These are phyloP conservation scores for Prenolepis imparis DNA, from an alignment of 2,888 invertebrate genomes.

Conservation along the genomic window DNA sequence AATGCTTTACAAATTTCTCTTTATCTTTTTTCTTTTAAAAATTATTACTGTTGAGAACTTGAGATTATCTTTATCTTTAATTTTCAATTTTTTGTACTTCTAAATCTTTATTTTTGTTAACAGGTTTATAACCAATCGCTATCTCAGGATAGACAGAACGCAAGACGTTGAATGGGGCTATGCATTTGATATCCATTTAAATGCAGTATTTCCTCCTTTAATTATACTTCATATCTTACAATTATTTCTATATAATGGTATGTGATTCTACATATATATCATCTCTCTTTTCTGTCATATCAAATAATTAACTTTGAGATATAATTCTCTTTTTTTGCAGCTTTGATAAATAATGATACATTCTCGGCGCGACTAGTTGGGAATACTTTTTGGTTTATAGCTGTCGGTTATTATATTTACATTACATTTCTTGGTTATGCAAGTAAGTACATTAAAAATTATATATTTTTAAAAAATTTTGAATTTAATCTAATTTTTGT, in stretches of 20 bases:
- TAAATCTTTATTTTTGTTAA: conserved; percentile 63
- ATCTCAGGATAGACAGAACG: conserved; percentile 89
- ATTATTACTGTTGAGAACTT: too few relatives aligned
- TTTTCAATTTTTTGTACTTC: not conserved
- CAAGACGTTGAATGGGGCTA: conserved; percentile 99
- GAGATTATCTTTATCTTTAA: not conserved
- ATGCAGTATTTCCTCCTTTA: conserved; percentile 99
- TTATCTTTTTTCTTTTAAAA: too few relatives aligned
- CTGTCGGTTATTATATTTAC: conserved; percentile 96
- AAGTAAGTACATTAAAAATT: conserved; percentile 89
- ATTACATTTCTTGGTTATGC: conserved; percentile 99
- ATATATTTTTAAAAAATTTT: not conserved
- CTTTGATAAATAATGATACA: conserved; percentile 91
- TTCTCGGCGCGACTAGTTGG: conserved; percentile 94
- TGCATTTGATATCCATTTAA: conserved; percentile 99
- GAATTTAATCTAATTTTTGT: not conserved
- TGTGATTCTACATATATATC: conserved; percentile 77
- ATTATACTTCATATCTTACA: conserved; percentile 97
- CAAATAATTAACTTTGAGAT: not conserved
- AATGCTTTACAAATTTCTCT: too few relatives aligned
- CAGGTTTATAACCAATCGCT: conserved; percentile 94
- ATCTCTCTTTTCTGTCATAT: not conserved
- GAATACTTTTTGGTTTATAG: conserved; percentile 97
- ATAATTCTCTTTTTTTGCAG: conserved; percentile 86
- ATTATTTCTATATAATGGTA: conserved; percentile 94